Evolutionary conservation across 2,797 vertebrate genomes (phyloP), one percentile per base, ranked within the genome.

Genomic region (Manis pentadactyla): DNA sequence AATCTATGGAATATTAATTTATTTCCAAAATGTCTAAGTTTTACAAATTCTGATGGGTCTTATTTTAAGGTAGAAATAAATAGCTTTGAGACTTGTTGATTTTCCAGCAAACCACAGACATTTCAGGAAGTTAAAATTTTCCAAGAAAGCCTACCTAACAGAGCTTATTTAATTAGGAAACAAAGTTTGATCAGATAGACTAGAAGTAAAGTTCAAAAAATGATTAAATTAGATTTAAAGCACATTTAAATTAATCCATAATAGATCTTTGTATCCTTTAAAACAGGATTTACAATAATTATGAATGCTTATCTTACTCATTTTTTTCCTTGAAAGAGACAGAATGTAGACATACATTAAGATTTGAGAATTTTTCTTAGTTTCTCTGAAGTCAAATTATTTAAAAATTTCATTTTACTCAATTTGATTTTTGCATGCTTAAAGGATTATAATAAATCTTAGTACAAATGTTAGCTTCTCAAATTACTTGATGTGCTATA

Each of bases 381-480:
- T 74, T 87, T 90, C 46, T 93, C 46, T 66, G 14, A 81, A 95
- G 37, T 46, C 9, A 84, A 87, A 81, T 73, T 75, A 69, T 29
- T 95, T 81, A 59, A 75, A 95, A 77, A 90, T 75, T 93, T 75
- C 19, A 79, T 73, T 95, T 96, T 37, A 96, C n/a, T 55, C 39
- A 57, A 75, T 10, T 34, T 82, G 77, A 94, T 29, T 75, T 94
- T 90, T 11, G 88, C 11, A 59, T 96, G 75, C 90, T 98, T 90
- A 95, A 96, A 97, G 98, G 87, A 97, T 95, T 95, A 92, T 87
- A 95, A 97, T 94, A 97, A 97, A 97, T 98, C 97, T 90, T 46
- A 85, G 82, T 69, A 73, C 14, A 97, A 92, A 97, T 49, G 74
- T 98, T 96, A 97, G 95, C 97, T 97, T 98, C 98, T 98, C 97